Conservation (phyloP, 2,113 vertebrate species). For the Cheirogaleus medius region DNA sequence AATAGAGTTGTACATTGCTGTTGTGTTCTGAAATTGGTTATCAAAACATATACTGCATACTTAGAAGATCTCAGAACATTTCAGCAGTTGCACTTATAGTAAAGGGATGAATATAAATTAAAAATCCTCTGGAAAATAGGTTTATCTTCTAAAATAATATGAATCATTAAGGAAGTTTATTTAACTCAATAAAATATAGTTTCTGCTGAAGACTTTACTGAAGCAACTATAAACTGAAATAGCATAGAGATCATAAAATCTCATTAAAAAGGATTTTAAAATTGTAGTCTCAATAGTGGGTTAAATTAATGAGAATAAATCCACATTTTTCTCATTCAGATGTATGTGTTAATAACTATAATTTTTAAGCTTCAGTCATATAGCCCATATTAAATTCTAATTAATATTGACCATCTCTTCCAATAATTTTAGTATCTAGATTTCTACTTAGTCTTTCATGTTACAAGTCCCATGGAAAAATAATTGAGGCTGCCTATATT, state of each 20-base stretch:
- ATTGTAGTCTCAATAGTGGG: slow-evolving; percentile 48
- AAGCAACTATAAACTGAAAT: slow-evolving; percentile 62
- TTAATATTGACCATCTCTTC: slow-evolving; percentile 9
- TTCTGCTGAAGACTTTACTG: slow-evolving; percentile 52
- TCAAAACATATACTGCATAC: neutral
- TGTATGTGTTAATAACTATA: neutral
- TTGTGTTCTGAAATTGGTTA: neutral
- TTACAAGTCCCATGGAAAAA: neutral
- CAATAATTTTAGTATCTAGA: neutral
- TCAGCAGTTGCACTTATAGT: slow-evolving; percentile 20
- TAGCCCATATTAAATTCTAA: neutral
- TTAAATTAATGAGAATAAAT: slow-evolving; percentile 30
- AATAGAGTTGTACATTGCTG: neutral
- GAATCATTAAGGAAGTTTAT: slow-evolving; percentile 72
- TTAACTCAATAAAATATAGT: slow-evolving; percentile 73
- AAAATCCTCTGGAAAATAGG: slow-evolving; percentile 70
- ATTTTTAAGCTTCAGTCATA: slow-evolving; percentile 7
- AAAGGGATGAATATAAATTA: slow-evolving; percentile 68
- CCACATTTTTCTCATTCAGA: slow-evolving; percentile 22
- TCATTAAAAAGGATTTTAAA: slow-evolving; percentile 59
- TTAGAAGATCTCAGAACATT: slow-evolving; percentile 26
- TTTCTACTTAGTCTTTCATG: slow-evolving; percentile 15
- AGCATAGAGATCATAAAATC: slow-evolving; percentile 58
- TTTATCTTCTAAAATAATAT: slow-evolving; percentile 67
- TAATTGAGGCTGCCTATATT: neutral